These are phyloP conservation scores for Myotis daubentonii DNA, from an alignment of 2,797 vertebrate species.

Conservation along the genomic window DNA sequence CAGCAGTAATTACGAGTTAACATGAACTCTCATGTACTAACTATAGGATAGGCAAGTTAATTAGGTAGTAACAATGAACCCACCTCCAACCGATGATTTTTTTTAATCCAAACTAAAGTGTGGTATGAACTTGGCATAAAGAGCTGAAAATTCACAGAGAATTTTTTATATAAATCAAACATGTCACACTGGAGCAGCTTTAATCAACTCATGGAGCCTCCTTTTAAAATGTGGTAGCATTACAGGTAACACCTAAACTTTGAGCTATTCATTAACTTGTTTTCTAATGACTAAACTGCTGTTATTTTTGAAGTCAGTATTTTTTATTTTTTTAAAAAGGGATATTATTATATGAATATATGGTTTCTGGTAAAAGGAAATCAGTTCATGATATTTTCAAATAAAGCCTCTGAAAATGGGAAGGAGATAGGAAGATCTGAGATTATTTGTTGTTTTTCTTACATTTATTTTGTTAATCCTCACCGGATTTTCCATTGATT, in stretches of 20 bases:
- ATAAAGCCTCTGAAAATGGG: slow-evolving; percentile 12
- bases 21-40: background rate
- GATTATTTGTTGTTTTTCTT: background rate
- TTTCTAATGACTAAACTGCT: background rate
- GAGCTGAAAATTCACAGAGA: slow-evolving; percentile 41
- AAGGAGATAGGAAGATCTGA: slow-evolving; percentile 9
- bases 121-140: background rate
- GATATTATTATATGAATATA: background rate
- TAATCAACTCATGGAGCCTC: background rate
- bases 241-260: background rate
- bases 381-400: background rate
- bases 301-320: slow-evolving; percentile 54
- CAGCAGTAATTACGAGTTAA: slow-evolving; percentile 42
- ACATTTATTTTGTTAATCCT: too few relatives aligned
- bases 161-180: background rate
- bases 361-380: slow-evolving; percentile 37
- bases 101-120: slow-evolving; percentile 44
- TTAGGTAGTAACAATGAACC: background rate
- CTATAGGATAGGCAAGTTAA: slow-evolving; percentile 16
- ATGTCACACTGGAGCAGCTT: background rate
- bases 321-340: slow-evolving; percentile 35
- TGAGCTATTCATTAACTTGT: background rate
- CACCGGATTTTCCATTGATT: too few relatives aligned
- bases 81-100: background rate
- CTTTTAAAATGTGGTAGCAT: background rate